Evolutionary conservation across 2,113 vertebrate genomes (phyloP), one percentile per base, ranked within the genome.

Genomic region (Ictalurus furcatus): DNA sequence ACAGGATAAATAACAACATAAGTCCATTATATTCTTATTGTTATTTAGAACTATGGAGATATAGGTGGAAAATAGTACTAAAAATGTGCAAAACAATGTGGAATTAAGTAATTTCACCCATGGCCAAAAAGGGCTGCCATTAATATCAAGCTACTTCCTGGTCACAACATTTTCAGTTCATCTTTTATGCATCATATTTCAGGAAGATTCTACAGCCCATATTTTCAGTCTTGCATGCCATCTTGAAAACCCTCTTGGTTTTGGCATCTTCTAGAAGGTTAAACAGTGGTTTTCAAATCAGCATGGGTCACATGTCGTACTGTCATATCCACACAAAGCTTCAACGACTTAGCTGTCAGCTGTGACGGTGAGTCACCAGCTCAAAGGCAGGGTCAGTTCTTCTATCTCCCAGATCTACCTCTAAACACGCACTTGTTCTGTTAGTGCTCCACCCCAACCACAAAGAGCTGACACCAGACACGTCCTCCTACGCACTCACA

Each of bases 391-490:
- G 78, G 85, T 89, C 86, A 78, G 76, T 89, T 87, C 67, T 73
- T 28, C 44, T 82, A 34, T 80, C 78, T 80, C 28, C 65, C 65
- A 73, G 56, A 34, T 86, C 59, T 69, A 87, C 85, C 44, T 37
- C 65, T 56, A 83, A 89, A 85, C 58, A 84, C 61, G 14, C 65
- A 85, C 74, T 88, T 89, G 81, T 69, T 87, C 79, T 85, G 83
- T 86, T 79, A 40, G 19, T 9, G 19, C 85, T 65, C 86, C 89
- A 80, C 87, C 90, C 87, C 28, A 5, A 76, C 48, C 85, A 88
- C 89, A 88, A 85, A 88, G 86, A 84, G 58, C 25, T 84, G 88
- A 91, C 89, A 91, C 90, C 79, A 83, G 89, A 91, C 65, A 90
- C 89, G 71, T 71, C 87, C 87, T 61, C 86, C 81, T 78, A 85